A percentile compares a stretch with the other conserved stretches of the same genome.
phyloP scores from a whole-genome alignment of 2,888 invertebrate species.

The Calameuta filiformis region DNA sequence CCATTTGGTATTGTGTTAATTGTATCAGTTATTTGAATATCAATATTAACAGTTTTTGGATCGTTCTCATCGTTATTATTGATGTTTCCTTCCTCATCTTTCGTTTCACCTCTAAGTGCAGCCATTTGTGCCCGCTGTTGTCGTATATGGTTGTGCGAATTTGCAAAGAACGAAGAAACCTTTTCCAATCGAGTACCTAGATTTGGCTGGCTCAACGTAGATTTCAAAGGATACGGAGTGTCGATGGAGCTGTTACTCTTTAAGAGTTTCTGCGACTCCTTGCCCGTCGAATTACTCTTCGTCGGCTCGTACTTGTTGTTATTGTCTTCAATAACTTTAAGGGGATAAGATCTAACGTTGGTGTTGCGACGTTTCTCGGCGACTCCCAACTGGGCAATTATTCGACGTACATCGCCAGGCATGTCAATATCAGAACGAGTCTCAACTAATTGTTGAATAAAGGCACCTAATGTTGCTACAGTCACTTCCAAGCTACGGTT shows the following conservation, averaged over 20 bases:
- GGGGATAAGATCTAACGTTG: constrained; percentile 58
- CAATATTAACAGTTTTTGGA: constrained; percentile 61
- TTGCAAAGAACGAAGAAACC: constrained; percentile 73
- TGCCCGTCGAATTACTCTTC: constrained; percentile 59
- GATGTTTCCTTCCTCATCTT: constrained; percentile 43
- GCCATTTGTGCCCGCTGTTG: constrained; percentile 72
- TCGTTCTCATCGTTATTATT: constrained; percentile 59
- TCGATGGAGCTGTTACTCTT: constrained; percentile 64
- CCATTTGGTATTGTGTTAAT: constrained; percentile 35
- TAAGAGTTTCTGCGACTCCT: constrained; percentile 48
- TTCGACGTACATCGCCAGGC: constrained; percentile 79
- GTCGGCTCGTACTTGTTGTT: constrained; percentile 55
- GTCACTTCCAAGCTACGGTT: constrained; percentile 81
- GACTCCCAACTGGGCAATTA: constrained; percentile 74
- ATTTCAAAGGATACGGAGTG: constrained; percentile 60
- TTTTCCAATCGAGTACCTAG: constrained; percentile 60
- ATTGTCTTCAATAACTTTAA: constrained; percentile 70
- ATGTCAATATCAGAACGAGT: constrained; percentile 75
- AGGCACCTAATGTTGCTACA: constrained; percentile 77
- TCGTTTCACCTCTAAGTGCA: constrained; percentile 58
- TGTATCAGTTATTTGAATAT: constrained; percentile 63
- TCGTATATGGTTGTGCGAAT: constrained; percentile 76
- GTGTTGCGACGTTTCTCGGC: constrained; percentile 66
- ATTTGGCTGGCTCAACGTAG: constrained; percentile 64
- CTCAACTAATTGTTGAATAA: constrained; percentile 77